These are phyloP conservation scores for Nothura maculosa DNA, from an alignment of 2,797 vertebrate species.

Conservation along the genomic window DNA sequence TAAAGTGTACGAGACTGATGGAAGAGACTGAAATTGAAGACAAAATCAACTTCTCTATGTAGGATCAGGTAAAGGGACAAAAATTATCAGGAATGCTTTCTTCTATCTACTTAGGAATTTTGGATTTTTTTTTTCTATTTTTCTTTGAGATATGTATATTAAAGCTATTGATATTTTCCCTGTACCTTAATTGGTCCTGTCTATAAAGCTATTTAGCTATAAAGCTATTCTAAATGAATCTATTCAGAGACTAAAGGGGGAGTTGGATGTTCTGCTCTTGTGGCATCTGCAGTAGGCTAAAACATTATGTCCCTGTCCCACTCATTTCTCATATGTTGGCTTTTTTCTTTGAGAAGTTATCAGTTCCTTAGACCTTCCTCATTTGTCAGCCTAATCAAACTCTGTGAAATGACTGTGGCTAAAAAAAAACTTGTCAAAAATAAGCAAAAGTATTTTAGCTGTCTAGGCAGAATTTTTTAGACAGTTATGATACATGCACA, in stretches of 20 bases:
- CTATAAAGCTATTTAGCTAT: too few relatives aligned
- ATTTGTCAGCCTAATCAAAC: neutral
- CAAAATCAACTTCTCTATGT: neutral
- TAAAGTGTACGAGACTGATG: neutral
- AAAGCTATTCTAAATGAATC: neutral
- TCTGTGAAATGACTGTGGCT: neutral
- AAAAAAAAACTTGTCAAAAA: neutral
- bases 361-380: neutral
- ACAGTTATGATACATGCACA: rapidly evolving
- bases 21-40: neutral
- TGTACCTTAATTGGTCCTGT: too few relatives aligned
- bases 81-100: neutral
- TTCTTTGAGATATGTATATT: neutral
- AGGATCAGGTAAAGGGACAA: neutral
- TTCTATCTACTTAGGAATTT: neutral
- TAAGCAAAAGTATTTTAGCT: neutral
- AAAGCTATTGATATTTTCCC: neutral
- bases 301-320: neutral
- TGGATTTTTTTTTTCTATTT: neutral
- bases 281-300: neutral
- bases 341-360: neutral
- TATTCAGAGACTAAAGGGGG: neutral
- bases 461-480: neutral
- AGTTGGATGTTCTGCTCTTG: neutral
- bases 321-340: neutral